These are phyloP conservation scores for Terebella lapidaria DNA, from an alignment of 2,888 invertebrate species.

Conservation along the genomic window DNA sequence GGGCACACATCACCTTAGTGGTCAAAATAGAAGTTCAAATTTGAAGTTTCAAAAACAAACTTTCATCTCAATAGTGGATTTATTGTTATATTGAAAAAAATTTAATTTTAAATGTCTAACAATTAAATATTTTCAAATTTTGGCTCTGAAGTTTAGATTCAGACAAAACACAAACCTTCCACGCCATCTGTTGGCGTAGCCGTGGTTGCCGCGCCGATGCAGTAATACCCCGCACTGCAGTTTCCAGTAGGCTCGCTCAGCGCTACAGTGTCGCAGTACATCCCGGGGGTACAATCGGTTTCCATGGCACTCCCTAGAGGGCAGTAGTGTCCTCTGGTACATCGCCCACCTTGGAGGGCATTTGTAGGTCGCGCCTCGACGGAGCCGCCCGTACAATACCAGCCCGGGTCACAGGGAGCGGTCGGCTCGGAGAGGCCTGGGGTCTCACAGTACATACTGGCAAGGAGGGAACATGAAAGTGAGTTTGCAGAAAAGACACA, in stretches of 20 bases:
- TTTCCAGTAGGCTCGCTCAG: conserved; percentile 35
- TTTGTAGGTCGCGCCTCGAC: conserved; percentile 28
- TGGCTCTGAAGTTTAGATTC: too few relatives aligned
- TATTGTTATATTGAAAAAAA: not conserved
- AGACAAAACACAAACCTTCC: conserved; percentile 17
- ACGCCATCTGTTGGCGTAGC: conserved; percentile 23
- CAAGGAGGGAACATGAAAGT: not conserved
- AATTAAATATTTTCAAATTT: too few relatives aligned
- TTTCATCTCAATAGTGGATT: not conserved
- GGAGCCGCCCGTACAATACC: conserved; percentile 41
- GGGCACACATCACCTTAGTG: conserved; percentile 41
- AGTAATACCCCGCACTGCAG: conserved; percentile 40
- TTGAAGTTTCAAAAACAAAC: not conserved
- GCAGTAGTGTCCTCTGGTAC: conserved; percentile 17
- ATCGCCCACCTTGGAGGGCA: conserved; percentile 16
- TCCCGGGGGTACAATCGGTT: conserved; percentile 38
- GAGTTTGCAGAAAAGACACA: too few relatives aligned
- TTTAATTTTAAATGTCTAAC: not conserved
- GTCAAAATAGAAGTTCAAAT: too few relatives aligned
- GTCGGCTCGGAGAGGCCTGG: conserved; percentile 38
- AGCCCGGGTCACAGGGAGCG: conserved; percentile 43
- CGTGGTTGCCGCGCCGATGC: conserved; percentile 23
- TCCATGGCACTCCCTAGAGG: conserved; percentile 15
- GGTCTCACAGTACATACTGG: conserved; percentile 42
- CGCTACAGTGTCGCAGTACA: conserved; percentile 40